phyloP scores from a whole-genome alignment of 92 coral and sea anemone species.

The Paragorgia papillata region DNA sequence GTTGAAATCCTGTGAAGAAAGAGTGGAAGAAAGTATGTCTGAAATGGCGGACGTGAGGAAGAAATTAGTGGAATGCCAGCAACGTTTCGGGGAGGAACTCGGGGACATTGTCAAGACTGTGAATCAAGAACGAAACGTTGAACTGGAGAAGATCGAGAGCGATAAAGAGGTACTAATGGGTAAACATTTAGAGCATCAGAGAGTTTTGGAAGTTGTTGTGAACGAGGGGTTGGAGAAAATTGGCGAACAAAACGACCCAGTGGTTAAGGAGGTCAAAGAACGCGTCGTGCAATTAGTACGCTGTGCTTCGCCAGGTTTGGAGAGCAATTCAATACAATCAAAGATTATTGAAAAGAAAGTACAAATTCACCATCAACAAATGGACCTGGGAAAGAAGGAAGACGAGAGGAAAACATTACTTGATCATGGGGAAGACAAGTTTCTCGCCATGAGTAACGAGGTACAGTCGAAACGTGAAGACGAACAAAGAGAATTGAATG shows the following conservation, averaged over 20 bases:
- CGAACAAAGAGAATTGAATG: slow-evolving; percentile 17
- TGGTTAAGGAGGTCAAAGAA: neutral
- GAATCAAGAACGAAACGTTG: slow-evolving; percentile 59
- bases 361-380: slow-evolving; percentile 41
- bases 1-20: slow-evolving; percentile 63
- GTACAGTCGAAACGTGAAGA: slow-evolving; percentile 10
- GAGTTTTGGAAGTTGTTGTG: slow-evolving; percentile 65
- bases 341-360: slow-evolving; percentile 32
- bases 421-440: slow-evolving; percentile 2
- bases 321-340: slow-evolving; percentile 28
- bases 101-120: slow-evolving; percentile 70
- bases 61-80: slow-evolving; percentile 58
- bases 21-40: slow-evolving; percentile 68
- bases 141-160: slow-evolving; percentile 59
- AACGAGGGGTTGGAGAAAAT: slow-evolving; percentile 63
- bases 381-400: slow-evolving; percentile 13
- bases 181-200: slow-evolving; percentile 54
- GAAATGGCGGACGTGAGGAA: slow-evolving; percentile 65
- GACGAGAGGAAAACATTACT: slow-evolving; percentile 3
- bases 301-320: slow-evolving; percentile 12
- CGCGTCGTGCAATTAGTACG: slow-evolving; percentile 18
- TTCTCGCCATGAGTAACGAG: neutral
- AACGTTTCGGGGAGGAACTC: slow-evolving; percentile 71
- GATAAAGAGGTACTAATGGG: slow-evolving; percentile 64
- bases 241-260: slow-evolving; percentile 60